Percentiles rank a stretch among this genome's conserved stretches.
These are phyloP conservation scores for Tympanuchus pallidicinctus DNA, from an alignment of 2,113 vertebrate species.

Conservation along the genomic window DNA sequence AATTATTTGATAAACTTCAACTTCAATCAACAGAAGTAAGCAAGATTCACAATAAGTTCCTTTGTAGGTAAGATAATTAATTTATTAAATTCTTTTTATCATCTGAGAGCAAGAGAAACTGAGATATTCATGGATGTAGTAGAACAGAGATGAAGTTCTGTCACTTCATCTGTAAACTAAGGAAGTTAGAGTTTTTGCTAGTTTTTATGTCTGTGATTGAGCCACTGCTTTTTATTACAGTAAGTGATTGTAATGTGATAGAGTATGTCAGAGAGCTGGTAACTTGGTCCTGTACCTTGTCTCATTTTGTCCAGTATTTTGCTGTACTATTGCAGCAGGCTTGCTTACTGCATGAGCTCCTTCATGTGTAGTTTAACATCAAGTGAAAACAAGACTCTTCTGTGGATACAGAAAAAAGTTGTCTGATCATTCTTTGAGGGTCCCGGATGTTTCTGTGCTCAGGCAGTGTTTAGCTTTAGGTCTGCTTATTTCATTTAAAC, in stretches of 20 bases:
- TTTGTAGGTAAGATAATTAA: slow-evolving; percentile 55
- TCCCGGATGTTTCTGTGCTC: not conserved
- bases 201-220: slow-evolving; percentile 58
- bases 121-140: slow-evolving; percentile 3
- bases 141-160: slow-evolving; percentile 10
- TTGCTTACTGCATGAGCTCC: not conserved
- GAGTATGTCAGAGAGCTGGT: slow-evolving; percentile 61
- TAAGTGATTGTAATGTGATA: slow-evolving; percentile 19
- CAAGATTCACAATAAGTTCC: not conserved
- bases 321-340: not conserved
- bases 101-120: slow-evolving; percentile 33
- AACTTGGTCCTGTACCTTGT: slow-evolving; percentile 33
- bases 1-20: slow-evolving; percentile 9
- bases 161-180: slow-evolving; percentile 47
- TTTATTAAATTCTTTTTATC: slow-evolving; percentile 59
- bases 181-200: slow-evolving; percentile 36
- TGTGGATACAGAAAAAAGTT: not conserved
- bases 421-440: not conserved
- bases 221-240: slow-evolving; percentile 67
- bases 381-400: not conserved
- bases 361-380: not conserved
- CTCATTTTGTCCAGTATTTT: not conserved
- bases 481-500: not conserved
- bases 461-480: not conserved
- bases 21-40: not conserved